phyloP scores from a whole-genome alignment of 2,888 invertebrate genomes.

The Rhagonycha lutea region DNA sequence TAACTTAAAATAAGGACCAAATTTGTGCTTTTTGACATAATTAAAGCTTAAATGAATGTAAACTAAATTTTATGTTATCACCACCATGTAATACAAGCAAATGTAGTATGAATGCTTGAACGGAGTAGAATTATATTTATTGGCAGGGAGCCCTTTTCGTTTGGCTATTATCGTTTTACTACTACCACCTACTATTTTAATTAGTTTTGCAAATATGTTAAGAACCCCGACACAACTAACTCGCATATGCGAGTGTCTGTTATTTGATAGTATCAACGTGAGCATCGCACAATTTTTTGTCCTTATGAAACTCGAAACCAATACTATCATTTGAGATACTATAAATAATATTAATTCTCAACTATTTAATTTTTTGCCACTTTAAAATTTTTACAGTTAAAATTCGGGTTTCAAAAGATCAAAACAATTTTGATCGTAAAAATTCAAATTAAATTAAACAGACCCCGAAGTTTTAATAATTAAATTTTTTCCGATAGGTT shows the following conservation, averaged over 20 bases:
- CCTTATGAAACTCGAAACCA: neutral
- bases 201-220: neutral
- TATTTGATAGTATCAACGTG: neutral
- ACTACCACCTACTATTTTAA: neutral
- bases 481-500: too few species aligned
- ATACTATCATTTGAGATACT: neutral
- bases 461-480: neutral
- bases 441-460: too few species aligned
- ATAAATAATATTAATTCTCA: neutral
- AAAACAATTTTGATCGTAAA: neutral
- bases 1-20: neutral
- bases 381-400: neutral
- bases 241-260: neutral
- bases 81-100: neutral
- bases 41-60: neutral
- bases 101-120: neutral
- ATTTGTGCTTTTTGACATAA: neutral
- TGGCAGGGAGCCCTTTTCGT: conserved; percentile 22
- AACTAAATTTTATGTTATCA: neutral
- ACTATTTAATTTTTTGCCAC: neutral
- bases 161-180: neutral
- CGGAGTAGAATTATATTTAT: neutral
- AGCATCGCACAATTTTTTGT: neutral
- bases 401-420: too few species aligned
- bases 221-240: neutral